phyloP scores from a whole-genome alignment of 1,140 invertebrate species.

The Atta cephalotes region DNA sequence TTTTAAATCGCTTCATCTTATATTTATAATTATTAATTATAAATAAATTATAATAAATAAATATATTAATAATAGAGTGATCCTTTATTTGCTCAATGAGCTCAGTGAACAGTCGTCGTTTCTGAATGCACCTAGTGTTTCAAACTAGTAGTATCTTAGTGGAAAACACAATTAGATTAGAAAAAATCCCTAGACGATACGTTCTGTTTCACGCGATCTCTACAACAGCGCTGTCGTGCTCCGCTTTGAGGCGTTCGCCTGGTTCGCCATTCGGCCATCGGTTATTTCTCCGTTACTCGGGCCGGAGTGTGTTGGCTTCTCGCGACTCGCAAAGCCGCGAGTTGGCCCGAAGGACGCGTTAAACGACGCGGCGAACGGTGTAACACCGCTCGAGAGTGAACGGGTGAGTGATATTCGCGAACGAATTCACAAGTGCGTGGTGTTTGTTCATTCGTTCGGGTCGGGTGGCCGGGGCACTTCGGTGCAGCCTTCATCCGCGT shows the following conservation, averaged over 20 bases:
- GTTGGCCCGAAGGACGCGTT: not conserved
- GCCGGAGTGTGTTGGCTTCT: constrained; percentile 16
- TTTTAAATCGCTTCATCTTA: too few species aligned
- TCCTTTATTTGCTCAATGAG: too few species aligned
- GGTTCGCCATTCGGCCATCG: not conserved
- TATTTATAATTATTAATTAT: too few species aligned
- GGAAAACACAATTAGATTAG: too few species aligned
- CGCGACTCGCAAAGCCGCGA: not conserved
- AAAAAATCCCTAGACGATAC: too few species aligned
- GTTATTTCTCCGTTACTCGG: constrained; percentile 13
- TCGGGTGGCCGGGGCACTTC: constrained; percentile 31
- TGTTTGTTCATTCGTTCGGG: not conserved
- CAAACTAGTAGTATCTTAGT: too few species aligned
- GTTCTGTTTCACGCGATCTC: too few species aligned
- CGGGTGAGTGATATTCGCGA: constrained; percentile 5
- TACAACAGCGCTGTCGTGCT: constrained; percentile 23
- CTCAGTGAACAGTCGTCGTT: too few species aligned
- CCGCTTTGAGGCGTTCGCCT: constrained; percentile 37
- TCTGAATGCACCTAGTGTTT: too few species aligned
- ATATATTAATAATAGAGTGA: too few species aligned
- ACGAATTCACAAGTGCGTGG: constrained; percentile 32
- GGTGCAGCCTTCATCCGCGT: constrained; percentile 50
- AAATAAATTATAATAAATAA: too few species aligned
- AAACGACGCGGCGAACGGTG: not conserved
- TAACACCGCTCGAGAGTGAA: not conserved